Evolutionary conservation across 1,140 invertebrate species (phyloP), one percentile per base, ranked within the genome.

Genomic region (Drosophila grimshawi): DNA sequence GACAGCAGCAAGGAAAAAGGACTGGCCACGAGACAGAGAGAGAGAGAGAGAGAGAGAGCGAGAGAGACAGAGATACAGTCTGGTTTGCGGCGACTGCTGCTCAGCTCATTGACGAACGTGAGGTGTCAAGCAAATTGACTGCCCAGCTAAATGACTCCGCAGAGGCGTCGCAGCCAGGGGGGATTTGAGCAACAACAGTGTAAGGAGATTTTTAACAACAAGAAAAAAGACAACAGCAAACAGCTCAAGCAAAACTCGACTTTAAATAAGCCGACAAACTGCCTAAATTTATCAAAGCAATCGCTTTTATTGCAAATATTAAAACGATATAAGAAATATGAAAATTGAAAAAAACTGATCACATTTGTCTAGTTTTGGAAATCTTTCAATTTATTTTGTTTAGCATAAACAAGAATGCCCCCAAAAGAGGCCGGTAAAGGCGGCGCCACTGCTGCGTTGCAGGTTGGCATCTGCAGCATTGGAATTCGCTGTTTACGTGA

Each of bases 61-160:
- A 39, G 2, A 65, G 52, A 43, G 75, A 19, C 70, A 68, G 45
- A 59, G 61, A 45, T 29, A 39, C 52, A 55, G 41, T 33, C 55
- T 53, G 30, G 61, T 10, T 61, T 39, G 62, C 56, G 19, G 74
- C 74, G 33, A 37, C 65, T 45, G 60, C 62, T n/a, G 39, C 61
- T 52, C 56, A 41, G 72, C 59, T 78, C 85, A 88, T 88, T 88
- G 85, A 88, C 78, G 85, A 88, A 88, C 85, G 85, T 89, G 85
- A 88, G 80, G 86, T 89, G 85, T 89, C 85, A 89, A 85, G 69
- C 70, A 89, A 89, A 88, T 89, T 89, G 85, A 89, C 85, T 88
- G 73, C 51, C 66, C 59, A 53, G 49, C 66, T 35, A 52, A 56
- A 64, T 46, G 68, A 51, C 5, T 32, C 55, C 27, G 41, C 82